Conservation (phyloP, 1,140 invertebrate genomes). For the Zaprionus vittiger region DNA sequence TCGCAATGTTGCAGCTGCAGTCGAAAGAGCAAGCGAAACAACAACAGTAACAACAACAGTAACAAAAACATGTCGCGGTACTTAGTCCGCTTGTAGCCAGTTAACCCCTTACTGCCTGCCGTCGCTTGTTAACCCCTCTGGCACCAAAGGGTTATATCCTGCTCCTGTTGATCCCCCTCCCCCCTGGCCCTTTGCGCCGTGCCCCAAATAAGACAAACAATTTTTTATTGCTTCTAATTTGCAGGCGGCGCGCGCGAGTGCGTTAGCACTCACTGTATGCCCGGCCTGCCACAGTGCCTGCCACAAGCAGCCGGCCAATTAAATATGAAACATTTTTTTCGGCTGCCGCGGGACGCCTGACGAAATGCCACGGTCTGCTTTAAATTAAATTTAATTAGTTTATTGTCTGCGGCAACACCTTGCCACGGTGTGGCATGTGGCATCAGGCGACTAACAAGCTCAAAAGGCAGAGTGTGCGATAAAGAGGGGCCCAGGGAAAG, state of each 20-base stretch:
- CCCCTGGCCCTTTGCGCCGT: neutral
- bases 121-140: conserved; percentile 17
- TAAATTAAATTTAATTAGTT: conserved; percentile 83
- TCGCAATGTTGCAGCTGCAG: conserved; percentile 4
- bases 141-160: conserved; percentile 1
- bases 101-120: neutral
- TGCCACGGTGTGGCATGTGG: conserved; percentile 16
- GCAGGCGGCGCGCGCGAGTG: conserved; percentile 17
- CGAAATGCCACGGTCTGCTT: conserved; percentile 72
- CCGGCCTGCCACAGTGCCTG: conserved; percentile 32
- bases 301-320: conserved; percentile 60
- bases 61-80: conserved; percentile 54
- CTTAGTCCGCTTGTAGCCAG: conserved; percentile 34
- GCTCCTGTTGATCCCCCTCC: conserved; percentile 1
- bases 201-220: conserved; percentile 38
- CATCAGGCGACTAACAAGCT: conserved; percentile 31
- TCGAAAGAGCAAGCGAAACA: conserved; percentile 1
- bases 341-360: conserved; percentile 50
- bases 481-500: neutral
- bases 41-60: conserved; percentile 11
- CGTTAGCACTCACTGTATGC: conserved; percentile 35
- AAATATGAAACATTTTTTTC: conserved; percentile 47
- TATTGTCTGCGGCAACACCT: conserved; percentile 63
- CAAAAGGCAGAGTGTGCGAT: neutral
- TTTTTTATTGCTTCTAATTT: conserved; percentile 73